Base-by-base conservation (phyloP, 2,113 vertebrate species). In the Stigmatopora argus region DNA sequence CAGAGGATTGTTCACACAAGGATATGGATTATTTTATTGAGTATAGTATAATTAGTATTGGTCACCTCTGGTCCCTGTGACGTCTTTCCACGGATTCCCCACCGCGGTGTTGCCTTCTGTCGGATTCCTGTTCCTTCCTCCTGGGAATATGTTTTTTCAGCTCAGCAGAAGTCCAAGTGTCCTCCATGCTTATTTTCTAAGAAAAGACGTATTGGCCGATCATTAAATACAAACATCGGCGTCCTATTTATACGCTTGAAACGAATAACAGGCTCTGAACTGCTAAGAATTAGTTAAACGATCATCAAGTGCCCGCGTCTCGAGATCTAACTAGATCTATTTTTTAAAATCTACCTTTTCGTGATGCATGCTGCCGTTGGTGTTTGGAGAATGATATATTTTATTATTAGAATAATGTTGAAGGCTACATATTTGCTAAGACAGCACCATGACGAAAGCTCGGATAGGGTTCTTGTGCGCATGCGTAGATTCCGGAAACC, bases 121-220 rank as follows among this genome's bases (percentile, higher is more conserved):
- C 61, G 65, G 69, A 44, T 4, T 73, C 82, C 52, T 6, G 53
- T 31, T 14, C 65, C 73, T 64, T 69, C 85, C 23, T 80, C 83
- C 85, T 89, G 49, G 44, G 65, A 71, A 98, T 83, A 62, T 96
- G 88, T 82, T 77, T 94, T 66, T 83, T 91, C 69, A 99, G 90
- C 38, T 98, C 96, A 52, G 94, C 92, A 71, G 93, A 66, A 85
- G 85, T 95, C 97, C 97, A 99, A 46, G 96, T 99, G 73, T 98
- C 95, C 80, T 98, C 95, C 88, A 88, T 97, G 51, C 91, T 92
- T 86, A 90, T 85, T 91, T 87, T 93, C 95, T 97, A 71, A 59
- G 83, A n/a, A 72, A 70, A 84, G 0, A 65, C 0, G 59, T 7
- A 71, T 23, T 60, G 14, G 3, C 26, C 51, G 31, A 41, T 4